phyloP scores from a whole-genome alignment of 2,113 vertebrate genomes.

The Rousettus leschenaultii region DNA sequence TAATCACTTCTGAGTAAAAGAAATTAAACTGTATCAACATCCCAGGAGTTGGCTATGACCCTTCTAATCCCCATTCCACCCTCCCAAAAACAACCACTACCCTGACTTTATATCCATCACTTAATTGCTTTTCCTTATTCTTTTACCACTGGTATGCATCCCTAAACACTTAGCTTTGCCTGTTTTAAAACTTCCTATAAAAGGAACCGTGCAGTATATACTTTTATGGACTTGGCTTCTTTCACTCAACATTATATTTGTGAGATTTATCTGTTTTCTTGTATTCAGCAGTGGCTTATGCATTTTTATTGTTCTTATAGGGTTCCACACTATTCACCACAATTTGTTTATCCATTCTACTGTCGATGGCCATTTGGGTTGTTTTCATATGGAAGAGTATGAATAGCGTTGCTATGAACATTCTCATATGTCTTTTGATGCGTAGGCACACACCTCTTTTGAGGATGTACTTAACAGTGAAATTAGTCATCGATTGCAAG shows the following conservation, averaged over 20 bases:
- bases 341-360: background rate
- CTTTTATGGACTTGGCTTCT: background rate
- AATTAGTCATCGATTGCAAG: background rate
- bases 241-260: background rate
- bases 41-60: background rate
- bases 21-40: background rate
- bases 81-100: background rate
- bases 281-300: background rate
- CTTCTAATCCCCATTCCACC: background rate
- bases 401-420: background rate
- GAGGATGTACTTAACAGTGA: background rate
- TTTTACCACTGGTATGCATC: background rate
- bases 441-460: background rate
- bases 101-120: background rate
- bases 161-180: background rate
- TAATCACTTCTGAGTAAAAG: background rate
- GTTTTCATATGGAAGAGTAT: background rate
- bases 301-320: background rate
- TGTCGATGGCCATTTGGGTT: background rate
- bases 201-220: background rate
- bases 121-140: background rate
- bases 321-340: background rate
- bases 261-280: conserved; percentile 9
- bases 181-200: background rate
- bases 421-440: background rate